Evolutionary conservation across 2,888 invertebrate species (phyloP).

Genomic region (Muschampia plurimacula): DNA sequence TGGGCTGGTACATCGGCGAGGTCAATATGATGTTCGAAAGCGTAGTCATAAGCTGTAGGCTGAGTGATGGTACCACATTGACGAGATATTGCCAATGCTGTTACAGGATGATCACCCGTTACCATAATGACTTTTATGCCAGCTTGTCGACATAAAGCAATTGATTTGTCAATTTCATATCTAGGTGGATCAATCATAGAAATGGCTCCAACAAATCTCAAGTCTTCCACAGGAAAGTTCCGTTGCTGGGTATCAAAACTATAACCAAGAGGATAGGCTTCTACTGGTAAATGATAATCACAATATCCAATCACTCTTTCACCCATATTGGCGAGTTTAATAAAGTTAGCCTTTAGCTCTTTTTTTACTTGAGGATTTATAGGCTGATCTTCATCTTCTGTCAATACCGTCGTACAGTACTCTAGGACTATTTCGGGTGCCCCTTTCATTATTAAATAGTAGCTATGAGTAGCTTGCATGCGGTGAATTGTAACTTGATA

Average conservation of each 20-base stretch:
- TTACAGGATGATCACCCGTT: slow-evolving; percentile 91
- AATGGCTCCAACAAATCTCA: slow-evolving; percentile 87
- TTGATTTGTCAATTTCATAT: slow-evolving; percentile 88
- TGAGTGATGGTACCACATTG: slow-evolving; percentile 87
- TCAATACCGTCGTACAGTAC: slow-evolving; percentile 84
- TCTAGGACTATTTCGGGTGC: slow-evolving; percentile 90
- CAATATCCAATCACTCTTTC: slow-evolving; percentile 95
- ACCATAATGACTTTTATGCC: slow-evolving; percentile 91
- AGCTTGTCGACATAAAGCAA: slow-evolving; percentile 88
- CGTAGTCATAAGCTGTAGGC: slow-evolving; percentile 89
- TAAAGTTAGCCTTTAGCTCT: slow-evolving; percentile 88
- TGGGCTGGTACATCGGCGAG: slow-evolving; percentile 79
- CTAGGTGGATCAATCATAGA: slow-evolving; percentile 91
- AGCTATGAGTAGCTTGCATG: slow-evolving; percentile 74
- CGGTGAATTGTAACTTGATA: slow-evolving; percentile 90
- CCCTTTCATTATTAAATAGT: slow-evolving; percentile 91
- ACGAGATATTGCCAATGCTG: slow-evolving; percentile 90
- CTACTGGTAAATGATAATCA: slow-evolving; percentile 87
- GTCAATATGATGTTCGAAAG: slow-evolving; percentile 86
- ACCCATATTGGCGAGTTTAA: slow-evolving; percentile 93
- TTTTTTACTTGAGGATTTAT: slow-evolving; percentile 80
- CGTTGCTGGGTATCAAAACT: slow-evolving; percentile 84
- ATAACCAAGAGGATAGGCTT: slow-evolving; percentile 79
- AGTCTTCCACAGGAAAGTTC: slow-evolving; percentile 88
- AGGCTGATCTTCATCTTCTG: slow-evolving; percentile 81